Evolutionary conservation across 2,797 vertebrate genomes (phyloP).

Genomic region (Podarcis lilfordi): DNA sequence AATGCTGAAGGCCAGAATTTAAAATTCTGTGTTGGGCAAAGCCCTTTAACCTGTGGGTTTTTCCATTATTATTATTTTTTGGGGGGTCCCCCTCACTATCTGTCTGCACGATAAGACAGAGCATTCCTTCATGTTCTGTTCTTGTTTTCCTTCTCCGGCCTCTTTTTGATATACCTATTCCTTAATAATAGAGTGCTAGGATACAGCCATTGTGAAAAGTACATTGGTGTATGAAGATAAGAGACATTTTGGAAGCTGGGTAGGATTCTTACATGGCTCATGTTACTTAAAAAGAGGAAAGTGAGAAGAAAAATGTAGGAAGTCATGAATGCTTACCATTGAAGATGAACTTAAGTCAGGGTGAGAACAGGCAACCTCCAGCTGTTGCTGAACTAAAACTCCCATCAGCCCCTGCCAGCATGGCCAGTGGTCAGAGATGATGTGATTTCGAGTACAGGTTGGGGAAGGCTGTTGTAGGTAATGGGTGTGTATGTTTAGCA

Average conservation of each 20-base stretch:
- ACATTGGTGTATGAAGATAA: accelerated
- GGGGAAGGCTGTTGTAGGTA: neutral
- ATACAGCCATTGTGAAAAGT: neutral
- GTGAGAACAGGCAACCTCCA: no score
- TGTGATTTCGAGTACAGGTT: no score
- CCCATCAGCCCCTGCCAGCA: no score
- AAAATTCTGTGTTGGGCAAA: conserved; percentile 49
- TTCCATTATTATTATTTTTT: neutral
- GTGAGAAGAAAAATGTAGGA: neutral
- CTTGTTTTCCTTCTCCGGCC: neutral
- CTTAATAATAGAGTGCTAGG: neutral
- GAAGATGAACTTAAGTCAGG: neutral
- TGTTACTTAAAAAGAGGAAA: neutral
- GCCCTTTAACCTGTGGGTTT: conserved; percentile 17
- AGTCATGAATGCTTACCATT: neutral
- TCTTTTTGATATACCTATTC: neutral
- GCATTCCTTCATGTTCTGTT: neutral
- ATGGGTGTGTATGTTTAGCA: neutral
- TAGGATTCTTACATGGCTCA: neutral
- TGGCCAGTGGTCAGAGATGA: no score
- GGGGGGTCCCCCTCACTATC: neutral
- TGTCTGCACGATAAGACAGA: neutral
- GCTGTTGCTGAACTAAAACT: no score
- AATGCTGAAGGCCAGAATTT: conserved; percentile 51
- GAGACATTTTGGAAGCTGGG: neutral